Evolutionary conservation across 2,113 vertebrate species (phyloP), one percentile per base, ranked within the genome.

Genomic region (Dromaius novaehollandiae): DNA sequence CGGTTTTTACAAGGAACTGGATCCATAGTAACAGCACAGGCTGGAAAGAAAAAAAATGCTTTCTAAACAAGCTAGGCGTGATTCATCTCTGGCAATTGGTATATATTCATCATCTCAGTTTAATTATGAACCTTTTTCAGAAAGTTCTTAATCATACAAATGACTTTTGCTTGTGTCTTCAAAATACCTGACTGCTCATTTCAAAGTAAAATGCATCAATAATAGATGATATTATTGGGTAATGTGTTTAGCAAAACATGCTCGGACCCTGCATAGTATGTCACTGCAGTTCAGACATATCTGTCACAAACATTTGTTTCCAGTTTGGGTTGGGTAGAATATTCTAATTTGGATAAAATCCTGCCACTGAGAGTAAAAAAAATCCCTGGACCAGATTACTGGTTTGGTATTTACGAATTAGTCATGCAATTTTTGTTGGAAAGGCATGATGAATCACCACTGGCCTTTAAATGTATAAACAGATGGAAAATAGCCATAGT

Each of bases 231-330:
- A 40, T 38, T 80, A 6, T 38, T 50, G 44, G 14, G 26, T 22
- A 91, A 77, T 20, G 13, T 36, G 4, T 63, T 90, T 38, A 81
- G 36, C 25, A 73, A 88, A 95, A 82, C 8, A 53, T 68, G 68
- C 17, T 90, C 1, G 4, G 13, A 68, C 76, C 71, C 86, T 46
- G 21, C 32, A 30, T 4, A 34, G 3, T 36, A 24, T 71, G 63
- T 71, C 91, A 20, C 24, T 6, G 1, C 9, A 21, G 58, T 89
- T 90, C 36, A 74, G 22, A 51, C 73, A 25, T 28, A 34, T 82
- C 96, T 97, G 55, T 61, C 74, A 79, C 51, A 90, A 73, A 82
- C 5, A 55, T 69, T 79, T 83, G 13, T 92, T 94, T 93, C 78
- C 13, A 79, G 20, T 68, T 86, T 90, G 44, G 11, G 9, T 40